A percentile compares a stretch with the other conserved stretches of the same genome.
phyloP scores from a whole-genome alignment of 2,888 invertebrate species.

The Morpho deidamia region DNA sequence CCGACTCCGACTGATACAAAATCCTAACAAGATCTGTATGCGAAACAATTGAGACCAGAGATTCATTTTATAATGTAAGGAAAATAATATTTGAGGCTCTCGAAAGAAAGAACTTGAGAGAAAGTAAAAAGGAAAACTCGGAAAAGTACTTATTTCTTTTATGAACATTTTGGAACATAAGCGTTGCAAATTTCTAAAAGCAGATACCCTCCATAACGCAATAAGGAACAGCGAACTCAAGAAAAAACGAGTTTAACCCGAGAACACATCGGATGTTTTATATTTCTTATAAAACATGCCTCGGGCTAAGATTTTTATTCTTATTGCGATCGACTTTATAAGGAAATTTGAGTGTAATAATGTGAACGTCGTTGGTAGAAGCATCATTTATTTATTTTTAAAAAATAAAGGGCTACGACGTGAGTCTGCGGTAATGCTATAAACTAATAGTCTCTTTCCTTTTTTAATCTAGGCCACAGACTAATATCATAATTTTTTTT shows the following conservation, averaged over 20 bases:
- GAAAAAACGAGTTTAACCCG: slow-evolving; percentile 36
- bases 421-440: too few relatives aligned
- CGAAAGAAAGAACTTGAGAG: background rate
- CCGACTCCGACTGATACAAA: too few relatives aligned
- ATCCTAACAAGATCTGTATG: too few relatives aligned
- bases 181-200: slow-evolving; percentile 39
- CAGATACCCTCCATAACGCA: slow-evolving; percentile 40
- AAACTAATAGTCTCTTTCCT: too few relatives aligned
- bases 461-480: too few relatives aligned
- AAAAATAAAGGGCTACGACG: background rate
- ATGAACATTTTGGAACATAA: slow-evolving; percentile 36
- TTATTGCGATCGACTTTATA: slow-evolving; percentile 26
- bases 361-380: slow-evolving; percentile 14
- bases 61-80: too few relatives aligned
- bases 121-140: background rate
- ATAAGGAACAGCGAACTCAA: slow-evolving; percentile 42
- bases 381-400: slow-evolving; percentile 1
- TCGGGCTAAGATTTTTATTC: slow-evolving; percentile 30
- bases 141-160: slow-evolving; percentile 1
- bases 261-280: slow-evolving; percentile 31
- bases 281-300: slow-evolving; percentile 29
- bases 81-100: background rate
- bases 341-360: slow-evolving; percentile 22
- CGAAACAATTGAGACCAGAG: too few relatives aligned
- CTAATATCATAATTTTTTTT: too few relatives aligned